A percentile compares a stretch with the other conserved stretches of the same genome.
phyloP scores from a whole-genome alignment of 2,113 vertebrate species.

The Ifrita kowaldi region DNA sequence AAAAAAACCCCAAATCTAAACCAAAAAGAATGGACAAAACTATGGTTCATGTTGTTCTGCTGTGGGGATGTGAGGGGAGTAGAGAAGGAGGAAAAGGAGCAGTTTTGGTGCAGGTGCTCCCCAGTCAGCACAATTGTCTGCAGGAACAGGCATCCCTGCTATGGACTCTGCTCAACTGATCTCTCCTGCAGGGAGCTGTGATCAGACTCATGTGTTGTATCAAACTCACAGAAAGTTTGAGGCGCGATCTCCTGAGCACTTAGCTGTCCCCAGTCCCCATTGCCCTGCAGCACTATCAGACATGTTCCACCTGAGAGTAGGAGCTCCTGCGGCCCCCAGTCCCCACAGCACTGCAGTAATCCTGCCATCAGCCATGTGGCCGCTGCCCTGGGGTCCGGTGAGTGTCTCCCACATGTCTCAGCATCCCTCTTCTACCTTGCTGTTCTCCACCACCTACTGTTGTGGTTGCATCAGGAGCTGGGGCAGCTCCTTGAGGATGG shows the following conservation, averaged over 20 bases:
- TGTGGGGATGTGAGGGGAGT: not conserved
- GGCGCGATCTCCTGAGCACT: not conserved
- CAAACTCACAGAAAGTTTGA: not conserved
- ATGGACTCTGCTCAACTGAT: not conserved
- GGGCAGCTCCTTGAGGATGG: not conserved
- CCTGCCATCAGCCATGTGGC: not conserved
- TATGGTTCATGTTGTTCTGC: not conserved
- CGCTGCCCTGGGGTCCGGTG: not conserved
- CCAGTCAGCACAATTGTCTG: not conserved
- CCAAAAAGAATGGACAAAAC: not conserved
- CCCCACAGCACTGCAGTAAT: not conserved
- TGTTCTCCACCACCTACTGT: not conserved
- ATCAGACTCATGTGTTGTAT: not conserved
- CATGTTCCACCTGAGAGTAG: not conserved
- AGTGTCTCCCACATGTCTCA: accelerated
- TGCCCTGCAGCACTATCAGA: not conserved
- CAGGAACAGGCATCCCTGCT: not conserved
- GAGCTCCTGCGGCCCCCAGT: not conserved
- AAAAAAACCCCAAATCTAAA: not conserved
- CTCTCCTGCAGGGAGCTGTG: not conserved
- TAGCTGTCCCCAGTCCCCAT: not conserved
- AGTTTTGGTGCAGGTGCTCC: not conserved
- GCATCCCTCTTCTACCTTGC: not conserved
- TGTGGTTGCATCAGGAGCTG: not conserved
- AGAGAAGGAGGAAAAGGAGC: not conserved